Conservation (phyloP, 2,888 invertebrate genomes). For the Polietes domitor region DNA sequence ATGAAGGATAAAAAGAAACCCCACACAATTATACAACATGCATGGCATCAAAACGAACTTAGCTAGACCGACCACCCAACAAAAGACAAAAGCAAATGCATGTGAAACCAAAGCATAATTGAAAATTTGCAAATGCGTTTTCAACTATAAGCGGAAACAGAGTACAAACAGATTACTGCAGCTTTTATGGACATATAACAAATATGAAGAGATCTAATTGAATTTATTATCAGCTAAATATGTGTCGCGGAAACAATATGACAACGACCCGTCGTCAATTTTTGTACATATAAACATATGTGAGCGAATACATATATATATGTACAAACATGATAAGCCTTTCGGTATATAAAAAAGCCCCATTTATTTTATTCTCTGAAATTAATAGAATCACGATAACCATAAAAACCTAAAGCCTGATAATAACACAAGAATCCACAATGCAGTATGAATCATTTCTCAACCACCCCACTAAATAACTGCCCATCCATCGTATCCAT, state of each 20-base stretch:
- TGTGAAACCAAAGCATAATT: background rate
- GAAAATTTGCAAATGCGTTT: background rate
- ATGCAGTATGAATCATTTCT: constrained; percentile 39
- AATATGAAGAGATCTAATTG: background rate
- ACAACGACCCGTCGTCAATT: background rate
- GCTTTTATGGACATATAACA: background rate
- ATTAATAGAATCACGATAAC: background rate
- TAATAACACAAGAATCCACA: constrained; percentile 12
- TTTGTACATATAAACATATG: no score
- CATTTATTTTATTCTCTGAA: background rate
- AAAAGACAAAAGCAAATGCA: background rate
- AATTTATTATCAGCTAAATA: background rate
- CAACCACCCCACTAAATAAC: background rate
- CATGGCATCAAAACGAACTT: background rate
- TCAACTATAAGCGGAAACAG: background rate
- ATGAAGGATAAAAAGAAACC: background rate
- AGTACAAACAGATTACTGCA: background rate
- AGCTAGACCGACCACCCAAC: no score
- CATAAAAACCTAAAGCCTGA: background rate
- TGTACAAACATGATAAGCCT: constrained; percentile 36
- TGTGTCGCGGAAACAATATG: background rate
- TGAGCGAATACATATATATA: no score
- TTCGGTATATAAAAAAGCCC: background rate
- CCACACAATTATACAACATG: constrained; percentile 3
- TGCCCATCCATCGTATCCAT: no score